Evolutionary conservation across 2,888 invertebrate genomes (phyloP), one percentile per base, ranked within the genome.

Genomic region (Harmothoe impar): DNA sequence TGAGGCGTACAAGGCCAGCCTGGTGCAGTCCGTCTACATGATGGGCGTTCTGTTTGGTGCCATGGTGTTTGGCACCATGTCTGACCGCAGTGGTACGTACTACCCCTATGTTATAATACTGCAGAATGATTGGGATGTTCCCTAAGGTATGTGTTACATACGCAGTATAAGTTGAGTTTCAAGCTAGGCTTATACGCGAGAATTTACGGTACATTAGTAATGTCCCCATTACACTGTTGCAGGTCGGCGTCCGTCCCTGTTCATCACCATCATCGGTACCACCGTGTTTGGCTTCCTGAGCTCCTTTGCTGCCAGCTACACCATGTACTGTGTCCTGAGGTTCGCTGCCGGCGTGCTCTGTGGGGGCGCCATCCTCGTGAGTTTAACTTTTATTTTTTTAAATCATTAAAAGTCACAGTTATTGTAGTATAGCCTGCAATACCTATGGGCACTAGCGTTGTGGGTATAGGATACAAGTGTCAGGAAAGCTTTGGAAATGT

Each of bases 11-110:
- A 92, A 93, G 89, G 43, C 91, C 7, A 90, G 91, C 35, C 86
- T 92, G 72, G 91, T 92, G 33, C 93, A 93, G 91, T 92, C 92
- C n/a, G 29, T 91, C 33, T 92, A 90, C 90, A 93, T 93, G 93
- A 88, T 89, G 0, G 93, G 93, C 12, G 86, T 92, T 23, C 90
- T 93, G n/a, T n/a, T 89, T 23, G 93, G 93, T n/a, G 91, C 91
- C 35, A 72, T 92, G 29, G 29, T 92, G 17, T 91, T 91, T 68
- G 93, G 93, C 20, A 90, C 56, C 84, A 31, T 92, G 33, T 92
- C 93, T 56, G 93, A 93, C 90, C 72, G 89, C 77, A 91, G 89
- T 7, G 89, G 43, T 43, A 43, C 43, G 43, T 43, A 43, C 5
- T 10, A 43, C 43, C n/a, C n/a, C n/a, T n/a, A n/a, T n/a, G n/a